Evolutionary conservation across 1,140 invertebrate species (phyloP).

Genomic region (Marisa cornuarietis): DNA sequence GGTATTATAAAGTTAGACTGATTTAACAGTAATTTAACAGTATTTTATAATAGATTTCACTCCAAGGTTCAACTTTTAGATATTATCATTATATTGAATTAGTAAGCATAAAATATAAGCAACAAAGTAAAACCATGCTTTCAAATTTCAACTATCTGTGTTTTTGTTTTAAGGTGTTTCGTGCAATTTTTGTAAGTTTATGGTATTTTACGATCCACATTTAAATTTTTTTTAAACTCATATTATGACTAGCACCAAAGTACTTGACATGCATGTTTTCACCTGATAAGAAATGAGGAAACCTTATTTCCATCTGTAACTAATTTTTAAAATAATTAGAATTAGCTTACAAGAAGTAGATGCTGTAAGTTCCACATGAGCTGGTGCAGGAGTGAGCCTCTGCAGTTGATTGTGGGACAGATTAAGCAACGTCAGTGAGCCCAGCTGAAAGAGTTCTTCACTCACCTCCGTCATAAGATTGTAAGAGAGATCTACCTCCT

Average conservation of each 20-base stretch:
- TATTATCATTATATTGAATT: too few species aligned
- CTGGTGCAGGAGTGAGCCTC: conserved; percentile 23
- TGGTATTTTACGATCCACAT: neutral
- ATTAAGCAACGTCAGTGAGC: conserved; percentile 33
- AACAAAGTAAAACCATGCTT: neutral
- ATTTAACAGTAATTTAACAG: neutral
- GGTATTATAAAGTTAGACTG: neutral
- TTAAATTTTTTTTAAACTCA: too few species aligned
- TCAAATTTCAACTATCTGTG: neutral
- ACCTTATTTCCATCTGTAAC: too few species aligned
- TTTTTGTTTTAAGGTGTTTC: neutral
- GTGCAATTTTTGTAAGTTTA: neutral
- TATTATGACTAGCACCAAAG: too few species aligned
- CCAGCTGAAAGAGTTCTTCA: conserved; percentile 43
- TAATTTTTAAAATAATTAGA: neutral
- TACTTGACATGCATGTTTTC: too few species aligned
- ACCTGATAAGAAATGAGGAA: too few species aligned
- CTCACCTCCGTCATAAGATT: conserved; percentile 42
- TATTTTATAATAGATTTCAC: too few species aligned
- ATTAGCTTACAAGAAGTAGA: neutral
- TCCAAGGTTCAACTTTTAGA: too few species aligned
- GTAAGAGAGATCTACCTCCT: conserved; percentile 37
- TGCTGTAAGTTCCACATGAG: neutral
- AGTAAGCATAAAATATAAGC: neutral
- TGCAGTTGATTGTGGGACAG: conserved; percentile 42